Percentiles rank a stretch among this genome's conserved stretches.
phyloP scores from a whole-genome alignment of 2,888 invertebrate species.

The Sisyra terminalis region DNA sequence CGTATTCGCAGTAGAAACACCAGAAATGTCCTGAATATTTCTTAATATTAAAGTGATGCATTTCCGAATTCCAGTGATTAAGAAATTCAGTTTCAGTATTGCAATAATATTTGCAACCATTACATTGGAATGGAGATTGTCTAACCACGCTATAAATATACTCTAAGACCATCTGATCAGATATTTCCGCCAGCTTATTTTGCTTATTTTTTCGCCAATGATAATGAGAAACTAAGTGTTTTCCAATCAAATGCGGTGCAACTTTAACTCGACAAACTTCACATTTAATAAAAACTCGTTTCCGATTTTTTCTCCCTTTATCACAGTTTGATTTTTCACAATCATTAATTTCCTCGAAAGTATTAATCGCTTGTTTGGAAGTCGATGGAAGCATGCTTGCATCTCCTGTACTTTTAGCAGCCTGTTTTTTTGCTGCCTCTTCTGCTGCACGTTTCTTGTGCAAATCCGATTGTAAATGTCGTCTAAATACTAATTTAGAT shows the following conservation, averaged over 20 bases:
- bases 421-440: slow-evolving; percentile 25
- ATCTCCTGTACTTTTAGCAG: not conserved
- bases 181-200: slow-evolving; percentile 33
- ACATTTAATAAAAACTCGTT: slow-evolving; percentile 45
- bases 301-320: slow-evolving; percentile 26
- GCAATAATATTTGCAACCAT: slow-evolving; percentile 69
- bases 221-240: slow-evolving; percentile 73
- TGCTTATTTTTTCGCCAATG: slow-evolving; percentile 60
- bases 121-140: slow-evolving; percentile 75
- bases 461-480: slow-evolving; percentile 57
- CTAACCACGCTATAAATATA: slow-evolving; percentile 64
- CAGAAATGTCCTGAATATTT: slow-evolving; percentile 42
- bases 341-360: not conserved
- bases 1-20: slow-evolving; percentile 60
- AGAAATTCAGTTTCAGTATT: slow-evolving; percentile 55
- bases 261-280: slow-evolving; percentile 56
- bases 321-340: not conserved
- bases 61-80: slow-evolving; percentile 53
- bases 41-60: slow-evolving; percentile 35
- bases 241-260: slow-evolving; percentile 52
- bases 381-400: not conserved
- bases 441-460: slow-evolving; percentile 49
- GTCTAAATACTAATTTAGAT: slow-evolving; percentile 55
- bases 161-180: slow-evolving; percentile 46
- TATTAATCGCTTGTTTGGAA: not conserved